Evolutionary conservation across 1,140 invertebrate genomes (phyloP).

Genomic region (Zaprionus camerounensis): DNA sequence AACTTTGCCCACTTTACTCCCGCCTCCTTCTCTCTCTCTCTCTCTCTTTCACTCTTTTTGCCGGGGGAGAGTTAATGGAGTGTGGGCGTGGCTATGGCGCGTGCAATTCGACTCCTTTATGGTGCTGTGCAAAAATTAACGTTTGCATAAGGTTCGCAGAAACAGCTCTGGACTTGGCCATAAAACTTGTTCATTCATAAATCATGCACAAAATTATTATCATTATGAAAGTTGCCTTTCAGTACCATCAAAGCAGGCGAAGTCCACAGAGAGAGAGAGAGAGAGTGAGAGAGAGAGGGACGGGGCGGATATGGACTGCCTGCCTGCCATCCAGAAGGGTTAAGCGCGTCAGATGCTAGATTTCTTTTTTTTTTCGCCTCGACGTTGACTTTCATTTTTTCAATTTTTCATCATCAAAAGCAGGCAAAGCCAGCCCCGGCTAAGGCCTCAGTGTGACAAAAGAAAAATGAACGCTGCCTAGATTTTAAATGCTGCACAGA

Average conservation of each 20-base stretch:
- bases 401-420: constrained; percentile 79
- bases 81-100: constrained; percentile 26
- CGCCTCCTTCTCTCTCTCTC: constrained; percentile 3
- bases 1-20: constrained; percentile 34
- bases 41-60: not conserved
- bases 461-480: constrained; percentile 78
- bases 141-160: constrained; percentile 70
- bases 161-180: constrained; percentile 45
- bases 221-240: constrained; percentile 81
- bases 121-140: constrained; percentile 65
- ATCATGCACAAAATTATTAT: constrained; percentile 83
- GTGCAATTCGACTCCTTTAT: constrained; percentile 39
- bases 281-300: not conserved
- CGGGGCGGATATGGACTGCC: not conserved
- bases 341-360: constrained; percentile 62
- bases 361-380: constrained; percentile 22
- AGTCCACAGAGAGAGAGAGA: not conserved
- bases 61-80: constrained; percentile 31
- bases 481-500: constrained; percentile 57
- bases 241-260: constrained; percentile 55
- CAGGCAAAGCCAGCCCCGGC: constrained; percentile 23
- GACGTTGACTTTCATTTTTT: constrained; percentile 74
- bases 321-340: constrained; percentile 50
- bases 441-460: constrained; percentile 53
- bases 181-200: constrained; percentile 81